A percentile compares a stretch with the other conserved stretches of the same genome.
Conservation (phyloP, 2,113 vertebrate species). For the Scytalopus superciliaris region DNA sequence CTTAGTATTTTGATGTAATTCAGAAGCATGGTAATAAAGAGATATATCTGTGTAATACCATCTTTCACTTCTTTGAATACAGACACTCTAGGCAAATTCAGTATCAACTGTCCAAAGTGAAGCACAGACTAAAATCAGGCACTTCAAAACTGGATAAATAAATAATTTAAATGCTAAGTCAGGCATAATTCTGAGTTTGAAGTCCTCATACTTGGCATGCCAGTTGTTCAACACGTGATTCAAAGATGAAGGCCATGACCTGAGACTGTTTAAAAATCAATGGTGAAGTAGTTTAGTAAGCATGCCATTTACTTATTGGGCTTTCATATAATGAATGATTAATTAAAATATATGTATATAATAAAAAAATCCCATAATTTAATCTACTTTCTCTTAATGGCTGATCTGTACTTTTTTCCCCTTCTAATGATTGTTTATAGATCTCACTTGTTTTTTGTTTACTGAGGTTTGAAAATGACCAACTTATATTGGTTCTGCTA, state of each 20-base stretch:
- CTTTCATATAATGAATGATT: neutral
- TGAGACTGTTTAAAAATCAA: neutral
- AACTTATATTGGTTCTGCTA: neutral
- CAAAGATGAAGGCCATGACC: neutral
- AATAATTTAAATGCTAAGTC: neutral
- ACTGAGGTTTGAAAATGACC: neutral
- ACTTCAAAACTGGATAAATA: neutral
- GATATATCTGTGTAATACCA: neutral
- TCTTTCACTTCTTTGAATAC: neutral
- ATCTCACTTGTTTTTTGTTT: neutral
- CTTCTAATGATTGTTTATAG: neutral
- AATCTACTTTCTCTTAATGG: neutral
- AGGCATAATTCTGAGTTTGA: neutral
- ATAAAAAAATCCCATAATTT: neutral
- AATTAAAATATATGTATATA: neutral
- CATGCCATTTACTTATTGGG: neutral
- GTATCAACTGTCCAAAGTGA: neutral
- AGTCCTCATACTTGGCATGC: neutral
- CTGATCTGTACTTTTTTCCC: neutral
- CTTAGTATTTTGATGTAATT: conserved; percentile 4
- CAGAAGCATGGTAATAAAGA: neutral
- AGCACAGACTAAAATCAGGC: neutral
- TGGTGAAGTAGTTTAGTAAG: neutral
- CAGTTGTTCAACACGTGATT: neutral
- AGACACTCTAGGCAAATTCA: neutral